Conservation (phyloP, 1,140 invertebrate genomes). For the Tetramorium alpestre region DNA sequence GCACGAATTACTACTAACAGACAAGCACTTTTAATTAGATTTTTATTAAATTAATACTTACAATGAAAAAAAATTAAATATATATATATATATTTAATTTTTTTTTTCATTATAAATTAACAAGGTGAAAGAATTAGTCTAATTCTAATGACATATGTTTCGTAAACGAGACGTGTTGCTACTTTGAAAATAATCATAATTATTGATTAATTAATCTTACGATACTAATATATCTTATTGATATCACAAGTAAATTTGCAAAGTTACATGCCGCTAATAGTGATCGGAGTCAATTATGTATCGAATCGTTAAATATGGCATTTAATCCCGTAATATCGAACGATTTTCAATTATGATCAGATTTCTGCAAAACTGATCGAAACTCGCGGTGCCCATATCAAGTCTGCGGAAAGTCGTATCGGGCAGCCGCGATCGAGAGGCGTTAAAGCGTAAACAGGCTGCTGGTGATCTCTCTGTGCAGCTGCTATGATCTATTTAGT, state of each 20-base stretch:
- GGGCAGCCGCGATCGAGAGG: conserved; percentile 7
- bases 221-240: neutral
- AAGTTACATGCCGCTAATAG: no score
- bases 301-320: neutral
- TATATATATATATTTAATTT: neutral
- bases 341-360: neutral
- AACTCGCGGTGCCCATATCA: neutral
- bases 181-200: neutral
- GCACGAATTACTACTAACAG: neutral
- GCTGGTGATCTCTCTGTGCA: conserved; percentile 58
- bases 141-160: neutral
- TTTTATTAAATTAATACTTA: neutral
- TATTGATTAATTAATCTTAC: neutral
- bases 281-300: neutral
- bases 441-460: conserved; percentile 45
- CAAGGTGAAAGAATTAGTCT: neutral
- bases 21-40: neutral
- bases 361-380: neutral
- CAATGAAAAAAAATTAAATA: neutral
- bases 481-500: conserved; percentile 58
- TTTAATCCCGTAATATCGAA: neutral
- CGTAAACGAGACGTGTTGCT: neutral
- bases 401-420: conserved; percentile 17
- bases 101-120: neutral
- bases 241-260: neutral